Percentiles rank a stretch among this genome's conserved stretches.
Evolutionary conservation across 2,797 vertebrate species (phyloP).

Genomic region (Phataginus tetradactyla): DNA sequence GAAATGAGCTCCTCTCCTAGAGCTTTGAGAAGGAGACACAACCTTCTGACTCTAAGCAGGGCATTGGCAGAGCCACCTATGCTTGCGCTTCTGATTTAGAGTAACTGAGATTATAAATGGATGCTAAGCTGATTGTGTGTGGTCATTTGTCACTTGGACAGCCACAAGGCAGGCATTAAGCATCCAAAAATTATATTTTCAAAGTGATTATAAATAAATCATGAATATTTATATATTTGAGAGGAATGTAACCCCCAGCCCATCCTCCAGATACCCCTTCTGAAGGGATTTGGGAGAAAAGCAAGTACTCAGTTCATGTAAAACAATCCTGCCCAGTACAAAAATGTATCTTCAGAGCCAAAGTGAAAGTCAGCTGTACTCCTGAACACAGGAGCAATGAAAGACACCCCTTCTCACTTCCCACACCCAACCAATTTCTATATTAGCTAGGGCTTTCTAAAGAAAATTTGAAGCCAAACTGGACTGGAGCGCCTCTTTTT

Average conservation of each 20-base stretch:
- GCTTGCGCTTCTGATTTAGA: background rate
- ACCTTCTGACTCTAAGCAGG: background rate
- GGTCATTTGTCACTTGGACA: background rate
- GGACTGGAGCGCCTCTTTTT: background rate
- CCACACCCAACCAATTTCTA: background rate
- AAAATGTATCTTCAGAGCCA: background rate
- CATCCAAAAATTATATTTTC: background rate
- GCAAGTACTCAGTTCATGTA: background rate
- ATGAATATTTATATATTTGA: background rate
- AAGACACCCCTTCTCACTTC: background rate
- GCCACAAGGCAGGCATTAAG: background rate
- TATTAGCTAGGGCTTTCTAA: background rate
- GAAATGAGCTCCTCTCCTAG: background rate
- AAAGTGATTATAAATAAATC: background rate
- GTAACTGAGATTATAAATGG: background rate
- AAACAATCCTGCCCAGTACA: background rate
- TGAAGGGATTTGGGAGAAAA: background rate
- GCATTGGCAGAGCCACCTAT: too few species aligned
- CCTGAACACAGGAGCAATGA: background rate
- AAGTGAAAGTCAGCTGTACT: background rate
- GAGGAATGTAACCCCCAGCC: background rate
- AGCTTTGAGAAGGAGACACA: background rate
- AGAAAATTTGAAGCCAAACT: background rate
- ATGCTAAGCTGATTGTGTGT: background rate
- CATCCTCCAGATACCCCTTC: background rate